Evolutionary conservation across 2,888 invertebrate genomes (phyloP).

Genomic region (Coecobrya sp.): DNA sequence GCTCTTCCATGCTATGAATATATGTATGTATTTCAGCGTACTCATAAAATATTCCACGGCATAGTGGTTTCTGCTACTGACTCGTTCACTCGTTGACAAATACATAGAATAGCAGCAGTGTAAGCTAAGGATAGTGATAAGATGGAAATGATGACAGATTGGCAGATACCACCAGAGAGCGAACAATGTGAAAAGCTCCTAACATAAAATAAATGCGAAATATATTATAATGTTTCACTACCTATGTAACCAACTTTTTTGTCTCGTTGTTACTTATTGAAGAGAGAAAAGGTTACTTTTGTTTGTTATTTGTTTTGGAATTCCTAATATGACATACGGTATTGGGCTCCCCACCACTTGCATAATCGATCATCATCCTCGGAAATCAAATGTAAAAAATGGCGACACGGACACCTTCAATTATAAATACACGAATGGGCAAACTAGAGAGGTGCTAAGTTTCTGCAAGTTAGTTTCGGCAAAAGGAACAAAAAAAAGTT

Average conservation of each 20-base stretch:
- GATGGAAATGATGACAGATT: not conserved
- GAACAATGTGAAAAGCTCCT: not conserved
- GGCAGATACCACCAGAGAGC: not conserved
- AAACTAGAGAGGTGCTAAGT: not conserved
- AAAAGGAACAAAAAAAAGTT: not conserved
- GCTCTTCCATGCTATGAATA: too few species aligned
- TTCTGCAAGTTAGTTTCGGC: not conserved
- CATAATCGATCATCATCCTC: not conserved
- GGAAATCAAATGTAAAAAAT: constrained; percentile 39
- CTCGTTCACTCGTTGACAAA: not conserved
- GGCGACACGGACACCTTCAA: not conserved
- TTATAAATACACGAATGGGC: not conserved
- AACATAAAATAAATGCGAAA: not conserved
- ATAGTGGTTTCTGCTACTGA: not conserved
- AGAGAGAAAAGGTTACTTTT: not conserved
- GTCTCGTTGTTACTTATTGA: too few species aligned
- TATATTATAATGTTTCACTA: not conserved
- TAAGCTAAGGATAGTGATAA: not conserved
- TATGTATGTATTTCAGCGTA: not conserved
- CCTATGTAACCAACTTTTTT: not conserved
- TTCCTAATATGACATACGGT: not conserved
- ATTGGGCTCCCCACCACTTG: not conserved
- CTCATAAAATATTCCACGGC: not conserved
- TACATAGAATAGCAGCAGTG: too few species aligned
- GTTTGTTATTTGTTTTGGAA: not conserved